Conservation (phyloP, 2,888 invertebrate genomes). For the Mesoligia furuncula region DNA sequence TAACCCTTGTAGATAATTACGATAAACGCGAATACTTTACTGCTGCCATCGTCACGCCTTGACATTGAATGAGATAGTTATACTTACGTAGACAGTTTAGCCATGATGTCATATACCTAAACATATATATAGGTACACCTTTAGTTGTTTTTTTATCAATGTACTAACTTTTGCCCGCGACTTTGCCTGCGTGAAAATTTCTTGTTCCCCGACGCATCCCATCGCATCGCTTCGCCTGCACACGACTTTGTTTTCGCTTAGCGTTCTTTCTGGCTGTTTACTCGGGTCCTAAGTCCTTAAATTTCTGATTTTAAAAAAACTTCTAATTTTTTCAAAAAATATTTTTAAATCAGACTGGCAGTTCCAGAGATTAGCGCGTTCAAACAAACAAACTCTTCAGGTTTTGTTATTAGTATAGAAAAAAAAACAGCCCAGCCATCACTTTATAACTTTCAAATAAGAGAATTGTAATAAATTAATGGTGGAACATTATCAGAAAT, state of each 20-base stretch:
- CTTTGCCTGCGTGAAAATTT: background rate
- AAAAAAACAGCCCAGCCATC: background rate
- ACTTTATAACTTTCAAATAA: conserved; percentile 2
- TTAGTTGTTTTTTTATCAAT: background rate
- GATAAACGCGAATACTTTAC: conserved; percentile 9
- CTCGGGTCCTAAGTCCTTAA: background rate
- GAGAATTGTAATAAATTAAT: background rate
- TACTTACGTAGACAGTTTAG: background rate
- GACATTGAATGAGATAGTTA: conserved; percentile 11
- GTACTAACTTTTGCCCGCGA: background rate
- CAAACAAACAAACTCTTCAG: too few species aligned
- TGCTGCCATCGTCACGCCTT: conserved; percentile 22
- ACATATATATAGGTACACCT: too few species aligned
- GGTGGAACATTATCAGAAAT: background rate
- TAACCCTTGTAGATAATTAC: conserved; percentile 12
- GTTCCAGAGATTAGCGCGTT: too few species aligned
- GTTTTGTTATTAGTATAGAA: too few species aligned
- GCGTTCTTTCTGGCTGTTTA: background rate
- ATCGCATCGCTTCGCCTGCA: background rate
- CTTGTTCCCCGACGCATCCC: background rate
- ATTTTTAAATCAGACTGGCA: background rate
- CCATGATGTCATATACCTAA: background rate
- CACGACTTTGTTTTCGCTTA: background rate
- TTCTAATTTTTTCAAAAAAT: too few species aligned
- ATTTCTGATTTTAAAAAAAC: background rate